Percentiles rank a stretch among this genome's conserved stretches.
Evolutionary conservation across 2,113 vertebrate genomes (phyloP).

Genomic region (Saccopteryx bilineata): DNA sequence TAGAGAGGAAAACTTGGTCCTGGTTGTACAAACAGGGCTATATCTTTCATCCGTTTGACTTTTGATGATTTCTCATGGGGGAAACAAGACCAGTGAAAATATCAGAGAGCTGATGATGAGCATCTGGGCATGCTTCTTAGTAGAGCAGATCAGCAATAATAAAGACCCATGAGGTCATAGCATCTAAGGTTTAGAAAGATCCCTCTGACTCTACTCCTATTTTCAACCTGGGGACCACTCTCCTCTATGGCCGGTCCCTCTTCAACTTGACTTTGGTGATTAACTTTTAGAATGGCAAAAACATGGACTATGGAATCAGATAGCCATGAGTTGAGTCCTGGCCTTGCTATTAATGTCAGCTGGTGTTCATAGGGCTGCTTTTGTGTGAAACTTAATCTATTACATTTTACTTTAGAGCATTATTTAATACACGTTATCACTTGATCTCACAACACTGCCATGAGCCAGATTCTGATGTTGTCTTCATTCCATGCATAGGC

Average conservation of each 20-base stretch:
- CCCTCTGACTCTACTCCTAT: neutral
- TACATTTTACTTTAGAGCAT: constrained; percentile 5
- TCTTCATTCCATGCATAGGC: neutral
- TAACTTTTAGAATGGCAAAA: constrained; percentile 6
- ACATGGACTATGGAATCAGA: neutral
- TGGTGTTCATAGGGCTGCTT: neutral
- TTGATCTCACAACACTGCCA: neutral
- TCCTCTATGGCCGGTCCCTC: neutral
- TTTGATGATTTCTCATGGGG: neutral
- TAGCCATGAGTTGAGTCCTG: neutral
- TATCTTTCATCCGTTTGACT: neutral
- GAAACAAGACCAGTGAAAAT: neutral
- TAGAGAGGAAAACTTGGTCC: neutral
- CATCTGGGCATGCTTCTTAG: neutral
- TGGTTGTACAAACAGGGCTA: neutral
- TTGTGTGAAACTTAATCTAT: constrained; percentile 2
- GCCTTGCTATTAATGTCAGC: neutral
- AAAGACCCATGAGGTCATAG: neutral
- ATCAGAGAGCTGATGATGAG: neutral
- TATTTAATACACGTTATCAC: neutral
- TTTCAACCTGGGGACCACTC: neutral
- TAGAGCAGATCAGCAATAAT: neutral
- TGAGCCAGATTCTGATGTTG: neutral
- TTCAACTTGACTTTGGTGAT: neutral
- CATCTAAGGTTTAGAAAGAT: neutral